phyloP scores from a whole-genome alignment of 2,888 invertebrate genomes.

The Morpho achilles region DNA sequence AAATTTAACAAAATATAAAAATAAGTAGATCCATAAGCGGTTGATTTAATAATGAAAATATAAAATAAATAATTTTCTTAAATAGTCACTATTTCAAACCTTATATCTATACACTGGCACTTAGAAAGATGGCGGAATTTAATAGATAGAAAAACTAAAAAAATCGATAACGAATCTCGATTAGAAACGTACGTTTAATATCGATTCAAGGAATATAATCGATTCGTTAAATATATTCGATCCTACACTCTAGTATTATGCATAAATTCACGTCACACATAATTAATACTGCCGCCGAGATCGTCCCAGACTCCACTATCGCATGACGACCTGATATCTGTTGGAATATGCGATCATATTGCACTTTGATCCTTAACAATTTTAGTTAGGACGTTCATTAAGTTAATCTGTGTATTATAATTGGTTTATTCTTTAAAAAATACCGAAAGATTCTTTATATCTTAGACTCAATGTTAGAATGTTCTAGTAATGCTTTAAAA shows the following conservation, averaged over 20 bases:
- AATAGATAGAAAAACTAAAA: slow-evolving; percentile 25
- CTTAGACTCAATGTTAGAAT: too few relatives aligned
- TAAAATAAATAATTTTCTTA: slow-evolving; percentile 49
- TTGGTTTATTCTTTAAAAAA: too few relatives aligned
- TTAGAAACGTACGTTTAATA: neutral
- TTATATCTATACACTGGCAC: slow-evolving; percentile 48
- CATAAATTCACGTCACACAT: slow-evolving; percentile 54
- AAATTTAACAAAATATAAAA: slow-evolving; percentile 28
- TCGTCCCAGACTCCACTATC: slow-evolving; percentile 32
- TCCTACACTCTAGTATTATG: slow-evolving; percentile 40
- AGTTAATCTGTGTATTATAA: too few relatives aligned
- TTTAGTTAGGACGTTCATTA: neutral
- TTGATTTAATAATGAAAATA: slow-evolving; percentile 30
- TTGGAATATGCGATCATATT: slow-evolving; percentile 32
- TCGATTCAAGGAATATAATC: neutral
- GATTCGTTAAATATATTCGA: slow-evolving; percentile 4
- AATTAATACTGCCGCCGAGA: slow-evolving; percentile 69
- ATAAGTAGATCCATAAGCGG: slow-evolving; percentile 32
- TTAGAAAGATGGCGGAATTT: slow-evolving; percentile 37
- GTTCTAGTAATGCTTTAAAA: too few relatives aligned
- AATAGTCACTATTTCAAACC: slow-evolving; percentile 29
- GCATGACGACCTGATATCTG: slow-evolving; percentile 35
- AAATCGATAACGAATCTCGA: neutral
- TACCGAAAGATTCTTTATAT: too few relatives aligned
- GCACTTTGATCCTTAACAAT: neutral